Evolutionary conservation across 2,888 invertebrate genomes (phyloP), one percentile per base, ranked within the genome.

Genomic region (Cotesia congregata): DNA sequence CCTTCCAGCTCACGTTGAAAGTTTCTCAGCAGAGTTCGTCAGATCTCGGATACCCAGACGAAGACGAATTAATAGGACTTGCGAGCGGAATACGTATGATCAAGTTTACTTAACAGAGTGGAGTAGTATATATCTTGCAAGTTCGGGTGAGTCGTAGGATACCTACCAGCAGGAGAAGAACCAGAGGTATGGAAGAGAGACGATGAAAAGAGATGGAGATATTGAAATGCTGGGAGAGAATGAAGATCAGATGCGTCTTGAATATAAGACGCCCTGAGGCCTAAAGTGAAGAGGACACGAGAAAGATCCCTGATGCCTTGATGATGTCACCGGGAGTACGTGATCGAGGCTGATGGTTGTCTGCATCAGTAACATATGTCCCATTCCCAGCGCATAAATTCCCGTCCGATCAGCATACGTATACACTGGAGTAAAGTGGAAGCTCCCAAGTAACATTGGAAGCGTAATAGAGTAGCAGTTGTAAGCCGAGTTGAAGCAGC

Each of bases 1-100:
- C 30, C 61, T 60, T 62, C 69, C 68, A 17, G 68, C 68, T 69
- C 38, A 68, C 50, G 20, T 20, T 38, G 38, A 50, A 12, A 50
- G 50, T 50, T 50, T 50, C 50, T 50, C 50, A 12, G 9, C 15
- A 15, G 7, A 41, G 75, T 69, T 80, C 76, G 74, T 78, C 81
- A 79, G 80, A 80, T 82, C 80, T 76, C 78, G 79, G 79, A 82
- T 82, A 81, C 50, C 81, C 79, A 80, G 80, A 81, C 76, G 82
- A 83, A 85, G 80, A 81, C 76, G 82, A 83, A 85, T 85, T 84
- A 85, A 83, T 84, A 79, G 80, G 82, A 81, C 68, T 80, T 82
- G 82, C 82, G 78, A 77, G 71, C 73, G 79, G 80, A 83, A 81
- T 80, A 83, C 64, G 75, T 39, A 78, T 41, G 39, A 68, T 68